Percentiles rank a stretch among this genome's conserved stretches.
phyloP scores from a whole-genome alignment of 64 coral and sea anemone genomes.

The Pocillopora damicornis region DNA sequence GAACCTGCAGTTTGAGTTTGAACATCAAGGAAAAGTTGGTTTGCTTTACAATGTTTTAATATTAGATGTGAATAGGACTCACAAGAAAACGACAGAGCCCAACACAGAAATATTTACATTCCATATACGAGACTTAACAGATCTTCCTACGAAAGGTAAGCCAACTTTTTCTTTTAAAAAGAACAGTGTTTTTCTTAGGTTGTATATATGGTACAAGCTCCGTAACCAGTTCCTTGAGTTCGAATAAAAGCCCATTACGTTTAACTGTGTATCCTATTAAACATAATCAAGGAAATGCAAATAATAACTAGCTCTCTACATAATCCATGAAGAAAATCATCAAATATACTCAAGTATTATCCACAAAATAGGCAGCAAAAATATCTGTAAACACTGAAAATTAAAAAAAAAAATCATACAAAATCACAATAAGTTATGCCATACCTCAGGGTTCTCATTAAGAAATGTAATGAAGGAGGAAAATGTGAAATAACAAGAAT shows the following conservation, averaged over 20 bases:
- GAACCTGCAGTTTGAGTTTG: background rate
- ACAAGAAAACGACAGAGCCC: too few relatives aligned
- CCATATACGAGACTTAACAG: background rate
- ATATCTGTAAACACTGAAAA: background rate
- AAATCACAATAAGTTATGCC: background rate
- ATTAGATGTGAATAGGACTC: background rate
- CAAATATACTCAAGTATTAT: background rate
- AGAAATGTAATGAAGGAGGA: background rate
- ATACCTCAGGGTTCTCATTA: background rate
- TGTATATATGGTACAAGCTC: too few relatives aligned
- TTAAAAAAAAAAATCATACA: background rate
- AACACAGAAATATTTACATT: too few relatives aligned
- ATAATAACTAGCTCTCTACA: too few relatives aligned
- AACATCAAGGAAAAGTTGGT: background rate
- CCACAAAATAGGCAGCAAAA: background rate
- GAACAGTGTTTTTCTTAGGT: too few relatives aligned
- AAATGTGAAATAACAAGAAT: too few relatives aligned
- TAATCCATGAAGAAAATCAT: background rate
- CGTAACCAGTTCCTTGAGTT: too few relatives aligned
- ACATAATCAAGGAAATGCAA: too few relatives aligned
- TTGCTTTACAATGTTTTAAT: background rate
- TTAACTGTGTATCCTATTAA: too few relatives aligned
- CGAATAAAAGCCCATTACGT: too few relatives aligned
- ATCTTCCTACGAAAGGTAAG: background rate
- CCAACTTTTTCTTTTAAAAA: background rate